phyloP scores from a whole-genome alignment of 1,140 invertebrate genomes.

The Temnothorax nylanderi region DNA sequence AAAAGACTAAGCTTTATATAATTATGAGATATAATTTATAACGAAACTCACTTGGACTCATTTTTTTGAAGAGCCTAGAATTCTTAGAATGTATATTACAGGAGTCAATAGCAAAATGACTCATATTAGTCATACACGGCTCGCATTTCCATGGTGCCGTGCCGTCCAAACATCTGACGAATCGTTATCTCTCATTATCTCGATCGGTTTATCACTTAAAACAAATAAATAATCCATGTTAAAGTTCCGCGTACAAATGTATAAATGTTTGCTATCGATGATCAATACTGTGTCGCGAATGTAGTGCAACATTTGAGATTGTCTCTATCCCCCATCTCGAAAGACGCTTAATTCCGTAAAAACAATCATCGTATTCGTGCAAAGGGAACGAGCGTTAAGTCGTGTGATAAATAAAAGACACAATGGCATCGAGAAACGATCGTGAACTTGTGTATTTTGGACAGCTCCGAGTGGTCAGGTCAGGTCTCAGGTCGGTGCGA shows the following conservation, averaged over 20 bases:
- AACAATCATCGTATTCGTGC: not conserved
- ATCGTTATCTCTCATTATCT: slow-evolving; percentile 31
- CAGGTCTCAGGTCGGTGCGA: not conserved
- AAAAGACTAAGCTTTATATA: not conserved
- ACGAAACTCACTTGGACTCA: slow-evolving; percentile 22
- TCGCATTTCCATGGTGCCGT: not conserved
- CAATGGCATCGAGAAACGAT: not conserved
- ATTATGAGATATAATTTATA: not conserved
- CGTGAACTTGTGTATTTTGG: not conserved
- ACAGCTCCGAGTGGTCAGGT: not conserved
- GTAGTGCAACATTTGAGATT: not conserved
- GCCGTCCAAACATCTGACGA: not conserved
- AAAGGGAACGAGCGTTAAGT: not conserved
- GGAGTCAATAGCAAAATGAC: slow-evolving; percentile 18
- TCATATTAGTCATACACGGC: slow-evolving; percentile 20
- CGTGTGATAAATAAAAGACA: not conserved
- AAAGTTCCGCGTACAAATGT: not conserved
- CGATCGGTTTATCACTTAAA: slow-evolving; percentile 20
- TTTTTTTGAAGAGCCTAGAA: slow-evolving; percentile 14
- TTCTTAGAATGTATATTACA: not conserved
- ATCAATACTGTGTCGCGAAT: not conserved
- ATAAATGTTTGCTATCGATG: not conserved
- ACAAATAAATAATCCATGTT: slow-evolving; percentile 15
- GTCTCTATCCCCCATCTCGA: not conserved
- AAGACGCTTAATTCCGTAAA: not conserved